A percentile compares a stretch with the other conserved stretches of the same genome.
Conservation (phyloP, 2,888 invertebrate genomes). For the Diogma glabrata region DNA sequence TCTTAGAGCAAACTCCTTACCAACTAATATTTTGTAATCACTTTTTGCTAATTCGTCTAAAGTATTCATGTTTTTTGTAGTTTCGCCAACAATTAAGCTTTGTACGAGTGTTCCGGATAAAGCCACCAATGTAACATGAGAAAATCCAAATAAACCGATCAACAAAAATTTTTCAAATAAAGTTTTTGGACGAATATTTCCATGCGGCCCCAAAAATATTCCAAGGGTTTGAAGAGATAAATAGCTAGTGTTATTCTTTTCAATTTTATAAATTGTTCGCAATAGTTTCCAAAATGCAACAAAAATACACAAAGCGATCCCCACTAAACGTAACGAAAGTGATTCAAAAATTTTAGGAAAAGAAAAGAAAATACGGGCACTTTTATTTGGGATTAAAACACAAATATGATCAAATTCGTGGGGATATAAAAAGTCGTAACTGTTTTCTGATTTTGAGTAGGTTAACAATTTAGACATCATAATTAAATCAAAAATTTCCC, state of each 20-base stretch:
- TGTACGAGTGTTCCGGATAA: conserved; percentile 3
- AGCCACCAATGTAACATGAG: background rate
- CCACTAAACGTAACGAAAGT: background rate
- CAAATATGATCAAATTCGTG: conserved; percentile 10
- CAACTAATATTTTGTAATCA: background rate
- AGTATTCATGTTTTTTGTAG: background rate
- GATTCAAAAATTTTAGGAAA: conserved; percentile 6
- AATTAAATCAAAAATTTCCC: background rate
- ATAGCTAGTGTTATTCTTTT: background rate
- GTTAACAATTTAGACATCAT: conserved; percentile 2
- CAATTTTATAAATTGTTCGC: background rate
- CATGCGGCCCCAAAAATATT: conserved; percentile 1
- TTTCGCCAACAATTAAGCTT: background rate
- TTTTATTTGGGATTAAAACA: conserved; percentile 3
- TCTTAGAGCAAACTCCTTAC: background rate
- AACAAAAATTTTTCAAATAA: background rate
- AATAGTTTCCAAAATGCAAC: background rate
- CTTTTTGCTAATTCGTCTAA: conserved; percentile 1
- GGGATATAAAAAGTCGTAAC: background rate
- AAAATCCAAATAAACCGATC: background rate
- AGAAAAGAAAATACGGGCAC: background rate
- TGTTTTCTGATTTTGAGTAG: background rate
- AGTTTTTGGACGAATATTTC: background rate
- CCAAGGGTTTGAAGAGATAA: background rate
- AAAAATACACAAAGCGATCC: background rate